phyloP scores from a whole-genome alignment of 2,797 vertebrate genomes.

The Chelidonichthys spinosus region DNA sequence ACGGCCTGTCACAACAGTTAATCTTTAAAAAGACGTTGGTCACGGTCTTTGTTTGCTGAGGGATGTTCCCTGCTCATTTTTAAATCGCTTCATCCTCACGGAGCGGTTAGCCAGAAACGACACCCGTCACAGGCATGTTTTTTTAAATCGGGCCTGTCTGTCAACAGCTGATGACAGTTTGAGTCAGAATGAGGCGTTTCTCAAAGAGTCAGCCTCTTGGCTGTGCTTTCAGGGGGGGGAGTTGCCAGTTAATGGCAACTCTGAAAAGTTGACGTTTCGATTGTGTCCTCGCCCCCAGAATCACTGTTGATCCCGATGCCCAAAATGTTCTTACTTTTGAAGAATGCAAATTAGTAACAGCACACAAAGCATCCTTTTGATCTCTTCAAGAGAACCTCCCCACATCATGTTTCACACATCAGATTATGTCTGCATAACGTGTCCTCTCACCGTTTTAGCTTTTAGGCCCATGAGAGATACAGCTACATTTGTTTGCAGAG shows the following conservation, averaged over 20 bases:
- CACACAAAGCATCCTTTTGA: conserved; percentile 20
- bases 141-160: conserved; percentile 47
- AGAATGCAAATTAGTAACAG: conserved; percentile 26
- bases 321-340: conserved; percentile 18
- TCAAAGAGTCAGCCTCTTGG: conserved; percentile 42
- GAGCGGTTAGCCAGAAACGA: conserved; percentile 28
- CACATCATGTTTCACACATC: conserved; percentile 32
- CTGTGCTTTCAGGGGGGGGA: conserved; percentile 36
- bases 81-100: conserved; percentile 25
- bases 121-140: conserved; percentile 28
- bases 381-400: conserved; percentile 12
- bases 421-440: conserved; percentile 17
- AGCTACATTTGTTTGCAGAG: conserved; percentile 5
- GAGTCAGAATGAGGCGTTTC: conserved; percentile 45
- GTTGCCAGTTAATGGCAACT: neutral
- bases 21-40: conserved; percentile 28
- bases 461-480: neutral
- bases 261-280: neutral
- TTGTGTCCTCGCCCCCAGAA: neutral
- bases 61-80: conserved; percentile 20
- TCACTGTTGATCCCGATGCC: neutral
- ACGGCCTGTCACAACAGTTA: conserved; percentile 7
- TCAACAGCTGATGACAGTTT: conserved; percentile 50
- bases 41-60: conserved; percentile 33
- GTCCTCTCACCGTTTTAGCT: conserved; percentile 1